These are phyloP conservation scores for Chelonus insularis DNA, from an alignment of 1,140 invertebrate species.

Conservation along the genomic window DNA sequence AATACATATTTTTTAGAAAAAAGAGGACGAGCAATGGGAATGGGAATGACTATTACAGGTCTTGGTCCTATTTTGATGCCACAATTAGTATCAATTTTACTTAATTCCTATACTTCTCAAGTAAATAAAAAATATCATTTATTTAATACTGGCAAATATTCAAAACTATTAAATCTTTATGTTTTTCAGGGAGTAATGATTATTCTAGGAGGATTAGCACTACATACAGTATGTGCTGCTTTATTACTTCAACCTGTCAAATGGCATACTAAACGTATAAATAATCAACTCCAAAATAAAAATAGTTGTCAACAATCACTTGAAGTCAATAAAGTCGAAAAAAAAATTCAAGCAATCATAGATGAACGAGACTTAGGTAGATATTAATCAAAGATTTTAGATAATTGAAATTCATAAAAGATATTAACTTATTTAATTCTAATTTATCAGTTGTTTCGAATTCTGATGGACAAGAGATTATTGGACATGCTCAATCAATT, in stretches of 20 bases:
- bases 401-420: no score
- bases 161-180: neutral
- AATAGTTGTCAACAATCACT: no score
- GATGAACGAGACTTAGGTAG: no score
- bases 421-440: no score
- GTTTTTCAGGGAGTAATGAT: conserved; percentile 64
- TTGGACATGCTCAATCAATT: no score
- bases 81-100: conserved; percentile 64
- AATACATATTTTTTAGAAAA: conserved; percentile 72
- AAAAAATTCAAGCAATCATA: no score
- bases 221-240: conserved; percentile 67
- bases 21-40: conserved; percentile 69
- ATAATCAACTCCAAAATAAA: conserved; percentile 32
- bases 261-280: conserved; percentile 66
- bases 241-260: conserved; percentile 68
- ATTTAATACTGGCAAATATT: no score
- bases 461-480: no score
- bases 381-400: no score
- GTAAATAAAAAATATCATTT: no score
- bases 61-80: conserved; percentile 76
- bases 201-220: conserved; percentile 65
- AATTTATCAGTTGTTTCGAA: no score
- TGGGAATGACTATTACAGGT: conserved; percentile 72
- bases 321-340: conserved; percentile 27
- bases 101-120: conserved; percentile 63